These are phyloP conservation scores for Recurvirostra avosetta DNA, from an alignment of 2,113 vertebrate species.

Conservation along the genomic window DNA sequence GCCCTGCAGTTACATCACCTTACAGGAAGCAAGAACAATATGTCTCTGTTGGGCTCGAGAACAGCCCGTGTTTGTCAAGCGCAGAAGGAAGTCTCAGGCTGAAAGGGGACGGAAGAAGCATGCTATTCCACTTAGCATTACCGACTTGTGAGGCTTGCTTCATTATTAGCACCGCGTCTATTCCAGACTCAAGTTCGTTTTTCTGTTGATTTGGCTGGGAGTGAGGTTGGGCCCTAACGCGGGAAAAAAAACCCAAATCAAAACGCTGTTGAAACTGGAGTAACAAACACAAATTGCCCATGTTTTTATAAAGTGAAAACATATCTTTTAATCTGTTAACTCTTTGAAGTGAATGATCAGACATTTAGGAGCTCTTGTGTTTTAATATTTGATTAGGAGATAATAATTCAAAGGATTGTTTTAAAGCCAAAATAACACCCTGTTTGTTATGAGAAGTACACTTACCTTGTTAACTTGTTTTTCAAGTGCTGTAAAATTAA, in stretches of 20 bases:
- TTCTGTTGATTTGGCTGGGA: not conserved
- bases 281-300: not conserved
- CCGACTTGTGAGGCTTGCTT: not conserved
- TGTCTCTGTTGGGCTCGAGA: conserved; percentile 35
- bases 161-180: not conserved
- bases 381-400: not conserved
- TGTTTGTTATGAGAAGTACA: not conserved
- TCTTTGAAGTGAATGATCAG: not conserved
- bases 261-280: not conserved
- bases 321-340: not conserved
- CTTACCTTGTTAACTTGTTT: not conserved
- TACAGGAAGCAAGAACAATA: conserved; percentile 60
- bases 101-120: conserved; percentile 34
- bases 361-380: not conserved
- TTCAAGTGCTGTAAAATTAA: not conserved
- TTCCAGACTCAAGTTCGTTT: not conserved
- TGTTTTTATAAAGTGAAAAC: not conserved
- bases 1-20: conserved; percentile 11
- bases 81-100: conserved; percentile 27
- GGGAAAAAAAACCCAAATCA: not conserved
- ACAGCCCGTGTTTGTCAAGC: conserved; percentile 45
- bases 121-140: conserved; percentile 43
- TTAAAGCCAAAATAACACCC: not conserved
- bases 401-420: not conserved
- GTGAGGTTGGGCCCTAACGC: not conserved